A percentile compares a stretch with the other conserved stretches of the same genome.
These are phyloP conservation scores for Drosophila fulvimacula DNA, from an alignment of 2,888 invertebrate genomes.

Conservation along the genomic window DNA sequence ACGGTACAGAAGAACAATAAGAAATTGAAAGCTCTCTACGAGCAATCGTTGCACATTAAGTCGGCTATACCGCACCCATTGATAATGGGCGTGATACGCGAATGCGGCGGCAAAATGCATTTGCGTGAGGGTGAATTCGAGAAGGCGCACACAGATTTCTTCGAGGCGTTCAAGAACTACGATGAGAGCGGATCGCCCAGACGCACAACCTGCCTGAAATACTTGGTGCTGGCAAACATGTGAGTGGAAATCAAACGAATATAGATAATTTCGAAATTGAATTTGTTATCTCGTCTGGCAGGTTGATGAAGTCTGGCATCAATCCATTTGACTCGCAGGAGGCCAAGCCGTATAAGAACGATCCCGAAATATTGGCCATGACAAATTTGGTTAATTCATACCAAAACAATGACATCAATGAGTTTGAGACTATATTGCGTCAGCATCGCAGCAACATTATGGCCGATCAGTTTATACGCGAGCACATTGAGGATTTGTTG, in stretches of 20 bases:
- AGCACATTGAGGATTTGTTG: constrained; percentile 98
- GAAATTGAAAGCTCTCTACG: constrained; percentile 97
- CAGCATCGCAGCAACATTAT: constrained; percentile 98
- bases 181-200: constrained; percentile 99
- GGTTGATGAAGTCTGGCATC: constrained; percentile 99
- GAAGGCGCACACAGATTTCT: constrained; percentile 99
- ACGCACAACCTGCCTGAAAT: constrained; percentile 98
- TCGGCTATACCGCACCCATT: constrained; percentile 99
- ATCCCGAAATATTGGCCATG: constrained; percentile 99
- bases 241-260: constrained; percentile 85
- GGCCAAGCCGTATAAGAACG: constrained; percentile 99
- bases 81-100: constrained; percentile 99
- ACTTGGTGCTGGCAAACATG: constrained; percentile 99
- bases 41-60: constrained; percentile 99
- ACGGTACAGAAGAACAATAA: constrained; percentile 99
- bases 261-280: neutral
- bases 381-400: constrained; percentile 98
- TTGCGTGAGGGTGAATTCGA: constrained; percentile 99
- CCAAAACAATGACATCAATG: constrained; percentile 99
- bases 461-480: constrained; percentile 99
- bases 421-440: constrained; percentile 98
- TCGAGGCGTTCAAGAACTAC: constrained; percentile 99
- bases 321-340: constrained; percentile 99
- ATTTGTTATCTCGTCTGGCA: constrained; percentile 78
- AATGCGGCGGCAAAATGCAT: constrained; percentile 99